These are phyloP conservation scores for Schlechtendalia chinensis DNA, from an alignment of 1,140 invertebrate species.

Conservation along the genomic window DNA sequence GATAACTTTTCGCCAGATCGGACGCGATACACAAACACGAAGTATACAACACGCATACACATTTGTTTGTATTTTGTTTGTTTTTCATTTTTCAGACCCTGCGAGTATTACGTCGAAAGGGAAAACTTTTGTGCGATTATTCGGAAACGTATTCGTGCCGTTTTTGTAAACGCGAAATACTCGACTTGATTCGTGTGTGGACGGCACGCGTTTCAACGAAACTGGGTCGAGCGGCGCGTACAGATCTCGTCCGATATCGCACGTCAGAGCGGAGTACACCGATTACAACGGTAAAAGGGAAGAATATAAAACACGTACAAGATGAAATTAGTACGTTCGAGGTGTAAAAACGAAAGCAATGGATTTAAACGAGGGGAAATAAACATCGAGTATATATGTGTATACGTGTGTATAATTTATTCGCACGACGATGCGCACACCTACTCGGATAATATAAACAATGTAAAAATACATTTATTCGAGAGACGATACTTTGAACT, in stretches of 20 bases:
- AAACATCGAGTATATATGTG: background rate
- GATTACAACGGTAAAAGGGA: too few species aligned
- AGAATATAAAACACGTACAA: too few species aligned
- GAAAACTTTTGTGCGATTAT: background rate
- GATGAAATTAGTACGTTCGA: background rate
- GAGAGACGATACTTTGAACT: background rate
- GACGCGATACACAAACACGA: background rate
- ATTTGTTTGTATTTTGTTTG: background rate
- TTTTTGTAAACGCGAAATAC: background rate
- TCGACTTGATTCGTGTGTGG: background rate
- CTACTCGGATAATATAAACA: background rate
- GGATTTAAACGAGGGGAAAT: background rate
- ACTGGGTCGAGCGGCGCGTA: background rate
- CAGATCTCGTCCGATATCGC: too few species aligned
- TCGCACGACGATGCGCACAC: background rate
- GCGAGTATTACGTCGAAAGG: background rate
- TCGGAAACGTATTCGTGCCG: background rate
- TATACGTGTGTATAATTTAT: too few species aligned
- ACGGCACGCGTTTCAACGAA: background rate
- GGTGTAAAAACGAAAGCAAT: background rate
- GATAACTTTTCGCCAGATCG: background rate
- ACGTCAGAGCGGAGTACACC: too few species aligned
- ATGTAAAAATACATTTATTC: background rate
- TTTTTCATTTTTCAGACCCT: background rate
- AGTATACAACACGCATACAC: too few species aligned